Percentiles rank a stretch among this genome's conserved stretches.
Evolutionary conservation across 35 echinoderm and acorn worm genomes (phyloP).

Genomic region (Apostichopus parvimensis): DNA sequence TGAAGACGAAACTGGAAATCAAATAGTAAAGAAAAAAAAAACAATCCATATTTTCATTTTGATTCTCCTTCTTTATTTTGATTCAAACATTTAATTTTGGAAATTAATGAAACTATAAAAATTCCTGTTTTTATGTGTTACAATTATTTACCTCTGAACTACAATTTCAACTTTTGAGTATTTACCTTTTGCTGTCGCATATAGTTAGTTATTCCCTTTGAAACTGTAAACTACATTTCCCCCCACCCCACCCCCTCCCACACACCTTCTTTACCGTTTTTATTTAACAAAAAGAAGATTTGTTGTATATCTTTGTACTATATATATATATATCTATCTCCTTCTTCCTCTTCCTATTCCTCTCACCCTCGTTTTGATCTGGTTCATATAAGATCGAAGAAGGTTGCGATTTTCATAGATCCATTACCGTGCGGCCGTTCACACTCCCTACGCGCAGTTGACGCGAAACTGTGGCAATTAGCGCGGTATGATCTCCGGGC

Average conservation of each 20-base stretch:
- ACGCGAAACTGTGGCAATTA: constrained; percentile 48
- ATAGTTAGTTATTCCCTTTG: too few relatives aligned
- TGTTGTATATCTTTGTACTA: too few relatives aligned
- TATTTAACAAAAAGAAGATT: too few relatives aligned
- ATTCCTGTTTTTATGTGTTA: too few relatives aligned
- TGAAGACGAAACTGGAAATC: not conserved
- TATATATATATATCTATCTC: not conserved
- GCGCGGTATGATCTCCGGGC: constrained; percentile 32
- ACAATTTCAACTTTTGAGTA: not conserved
- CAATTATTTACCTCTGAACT: not conserved
- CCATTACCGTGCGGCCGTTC: constrained; percentile 38
- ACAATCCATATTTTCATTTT: not conserved
- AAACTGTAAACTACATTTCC: too few relatives aligned
- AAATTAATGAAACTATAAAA: too few relatives aligned
- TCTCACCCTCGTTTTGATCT: not conserved
- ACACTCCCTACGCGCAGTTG: constrained; percentile 37
- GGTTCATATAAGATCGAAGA: not conserved
- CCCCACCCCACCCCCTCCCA: too few relatives aligned
- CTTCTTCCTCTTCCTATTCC: not conserved
- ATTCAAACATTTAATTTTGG: too few relatives aligned
- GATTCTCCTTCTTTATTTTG: too few relatives aligned
- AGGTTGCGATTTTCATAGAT: constrained; percentile 27
- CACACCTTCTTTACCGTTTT: too few relatives aligned
- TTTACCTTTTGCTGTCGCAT: too few relatives aligned
- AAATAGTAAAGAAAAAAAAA: not conserved